Evolutionary conservation across 2,888 invertebrate genomes (phyloP).

Genomic region (Ophion ellenae): DNA sequence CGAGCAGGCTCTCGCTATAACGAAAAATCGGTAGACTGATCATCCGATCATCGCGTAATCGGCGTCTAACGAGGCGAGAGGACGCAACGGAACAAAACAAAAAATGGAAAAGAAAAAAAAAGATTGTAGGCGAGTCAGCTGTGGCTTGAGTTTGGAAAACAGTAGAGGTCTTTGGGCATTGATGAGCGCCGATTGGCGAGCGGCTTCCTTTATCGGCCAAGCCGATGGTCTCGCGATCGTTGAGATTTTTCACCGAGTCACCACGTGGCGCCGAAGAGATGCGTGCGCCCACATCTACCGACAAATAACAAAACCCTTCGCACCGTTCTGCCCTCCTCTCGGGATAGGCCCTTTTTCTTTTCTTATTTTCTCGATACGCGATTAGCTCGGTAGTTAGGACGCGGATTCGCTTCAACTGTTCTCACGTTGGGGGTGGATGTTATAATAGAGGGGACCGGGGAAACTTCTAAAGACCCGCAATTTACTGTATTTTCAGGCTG

Average conservation of each 20-base stretch:
- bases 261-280: constrained; percentile 63
- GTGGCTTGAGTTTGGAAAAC: constrained; percentile 33
- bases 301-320: not conserved
- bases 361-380: constrained; percentile 35
- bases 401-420: constrained; percentile 62
- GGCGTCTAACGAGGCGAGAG: constrained; percentile 42
- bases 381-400: constrained; percentile 59
- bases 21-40: constrained; percentile 56
- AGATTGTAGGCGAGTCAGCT: constrained; percentile 33
- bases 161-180: constrained; percentile 16
- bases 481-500: constrained; percentile 3
- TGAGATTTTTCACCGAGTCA: constrained; percentile 68
- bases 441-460: constrained; percentile 61
- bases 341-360: constrained; percentile 27
- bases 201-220: constrained; percentile 58
- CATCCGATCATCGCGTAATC: constrained; percentile 63
- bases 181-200: constrained; percentile 38
- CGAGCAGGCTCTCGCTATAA: constrained; percentile 21
- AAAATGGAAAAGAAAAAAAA: constrained; percentile 11
- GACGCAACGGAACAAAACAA: not conserved
- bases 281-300: not conserved
- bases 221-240: constrained; percentile 23
- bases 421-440: constrained; percentile 53
- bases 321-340: constrained; percentile 27
- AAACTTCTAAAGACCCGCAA: constrained; percentile 74